These are phyloP conservation scores for Creontiades dilutus DNA, from an alignment of 2,888 invertebrate genomes.

Conservation along the genomic window DNA sequence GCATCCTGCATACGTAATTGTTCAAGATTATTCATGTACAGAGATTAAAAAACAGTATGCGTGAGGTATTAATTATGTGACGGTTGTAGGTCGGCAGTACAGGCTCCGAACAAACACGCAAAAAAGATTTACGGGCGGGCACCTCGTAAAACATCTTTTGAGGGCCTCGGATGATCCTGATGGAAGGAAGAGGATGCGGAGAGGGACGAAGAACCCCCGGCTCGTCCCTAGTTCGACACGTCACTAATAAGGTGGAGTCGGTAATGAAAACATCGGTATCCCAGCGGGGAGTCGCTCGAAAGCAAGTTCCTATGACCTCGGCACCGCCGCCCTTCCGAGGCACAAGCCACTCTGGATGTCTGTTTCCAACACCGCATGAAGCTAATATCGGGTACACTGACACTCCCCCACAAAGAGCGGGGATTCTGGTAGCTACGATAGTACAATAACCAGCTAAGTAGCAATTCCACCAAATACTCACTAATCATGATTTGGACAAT, in stretches of 20 bases:
- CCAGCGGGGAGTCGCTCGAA: not conserved
- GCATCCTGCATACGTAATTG: too few species aligned
- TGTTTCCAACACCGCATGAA: not conserved
- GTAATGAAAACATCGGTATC: constrained; percentile 50
- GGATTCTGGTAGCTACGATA: too few species aligned
- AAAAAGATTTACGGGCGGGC: constrained; percentile 51
- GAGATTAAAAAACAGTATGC: too few species aligned
- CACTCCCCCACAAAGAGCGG: too few species aligned
- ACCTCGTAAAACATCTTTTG: constrained; percentile 27
- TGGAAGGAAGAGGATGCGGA: not conserved
- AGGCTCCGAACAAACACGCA: constrained; percentile 19
- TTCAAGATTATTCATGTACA: too few species aligned
- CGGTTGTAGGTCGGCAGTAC: not conserved
- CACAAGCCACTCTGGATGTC: not conserved
- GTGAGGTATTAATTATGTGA: constrained; percentile 5
- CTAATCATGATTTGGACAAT: too few species aligned
- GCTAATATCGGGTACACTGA: not conserved
- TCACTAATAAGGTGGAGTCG: constrained; percentile 45
- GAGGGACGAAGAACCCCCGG: not conserved
- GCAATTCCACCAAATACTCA: too few species aligned
- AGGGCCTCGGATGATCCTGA: constrained; percentile 23
- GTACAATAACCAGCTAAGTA: too few species aligned
- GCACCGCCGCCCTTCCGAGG: not conserved
- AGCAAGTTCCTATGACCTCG: constrained; percentile 4
- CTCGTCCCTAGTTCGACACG: constrained; percentile 45